Conservation (phyloP, 2,113 vertebrate genomes). For the Cinclus cinclus region DNA sequence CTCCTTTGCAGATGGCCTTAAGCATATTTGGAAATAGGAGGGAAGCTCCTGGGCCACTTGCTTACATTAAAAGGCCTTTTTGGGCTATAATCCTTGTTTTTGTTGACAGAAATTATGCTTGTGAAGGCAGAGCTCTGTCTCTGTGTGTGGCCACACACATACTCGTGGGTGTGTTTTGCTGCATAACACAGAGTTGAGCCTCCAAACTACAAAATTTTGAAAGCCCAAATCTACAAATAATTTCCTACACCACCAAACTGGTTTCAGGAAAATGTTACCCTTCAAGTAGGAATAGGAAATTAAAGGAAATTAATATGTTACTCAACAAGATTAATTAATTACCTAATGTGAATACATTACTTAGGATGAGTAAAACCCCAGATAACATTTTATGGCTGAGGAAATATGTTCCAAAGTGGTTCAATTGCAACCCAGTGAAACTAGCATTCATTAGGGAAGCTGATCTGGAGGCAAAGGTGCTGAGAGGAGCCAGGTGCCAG, state of each 20-base stretch:
- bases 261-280: background rate
- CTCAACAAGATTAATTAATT: conserved; percentile 59
- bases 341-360: conserved; percentile 50
- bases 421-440: conserved; percentile 3
- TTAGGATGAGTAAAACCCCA: background rate
- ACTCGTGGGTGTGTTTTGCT: accelerated
- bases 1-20: background rate
- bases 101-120: background rate
- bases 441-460: background rate
- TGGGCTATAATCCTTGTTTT: background rate
- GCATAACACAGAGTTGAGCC: background rate
- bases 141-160: accelerated
- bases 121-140: background rate
- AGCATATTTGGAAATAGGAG: background rate
- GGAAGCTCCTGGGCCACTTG: background rate
- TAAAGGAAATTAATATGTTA: conserved; percentile 55
- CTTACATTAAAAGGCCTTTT: background rate
- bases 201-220: background rate
- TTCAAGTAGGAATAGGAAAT: conserved; percentile 36
- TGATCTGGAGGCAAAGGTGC: background rate
- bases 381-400: conserved; percentile 38
- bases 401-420: conserved; percentile 44
- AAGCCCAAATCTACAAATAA: background rate
- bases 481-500: background rate
- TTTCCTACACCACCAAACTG: background rate